Evolutionary conservation across 2,888 invertebrate species (phyloP), one percentile per base, ranked within the genome.

Genomic region (Tethea ocularis): DNA sequence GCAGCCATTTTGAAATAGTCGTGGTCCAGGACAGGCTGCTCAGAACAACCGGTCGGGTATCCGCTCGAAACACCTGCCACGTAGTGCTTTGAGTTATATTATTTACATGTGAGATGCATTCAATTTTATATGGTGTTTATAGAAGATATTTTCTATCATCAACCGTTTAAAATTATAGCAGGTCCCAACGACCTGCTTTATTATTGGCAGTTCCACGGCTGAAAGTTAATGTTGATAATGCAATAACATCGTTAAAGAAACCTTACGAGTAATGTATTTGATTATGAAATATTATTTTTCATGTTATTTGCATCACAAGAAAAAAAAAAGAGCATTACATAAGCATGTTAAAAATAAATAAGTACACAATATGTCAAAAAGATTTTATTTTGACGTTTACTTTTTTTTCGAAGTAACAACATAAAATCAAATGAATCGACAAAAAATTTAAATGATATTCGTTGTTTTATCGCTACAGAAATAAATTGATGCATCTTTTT

Each of bases 21-120:
- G 57, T 58, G 68, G 64, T 59, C 57, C 46, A 46, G 38, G n/a
- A 38, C 38, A 38, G 46, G 46, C 46, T 17, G 46, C 46, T 41
- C n/a, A 20, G 20, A 20, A 59, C 68, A 74, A 82, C 82, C 82
- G 80, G 82, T 82, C 75, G 64, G 57, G 71, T 74, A 81, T 82
- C 82, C 82, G 82, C 63, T 74, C 60, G n/a, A 59, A 62, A 73
- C 82, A 82, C 82, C 82, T 82, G 82, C 75, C 79, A 8, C 0
- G 41, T 20, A 1, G 17, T 20, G 46, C 46, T 17, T 20, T 20
- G n/a, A 46, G 46, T 46, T 20, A 46, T 46, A 46, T 20, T 46
- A 46, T 20, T 46, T 46, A 46, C 10, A 46, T 46, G 6, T 17
- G 10, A 10, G 46, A 3, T 10, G 20, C 10, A 20, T 46, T 46